Conservation (phyloP, 2,888 invertebrate species). For the Lampropteryx suffumata region DNA sequence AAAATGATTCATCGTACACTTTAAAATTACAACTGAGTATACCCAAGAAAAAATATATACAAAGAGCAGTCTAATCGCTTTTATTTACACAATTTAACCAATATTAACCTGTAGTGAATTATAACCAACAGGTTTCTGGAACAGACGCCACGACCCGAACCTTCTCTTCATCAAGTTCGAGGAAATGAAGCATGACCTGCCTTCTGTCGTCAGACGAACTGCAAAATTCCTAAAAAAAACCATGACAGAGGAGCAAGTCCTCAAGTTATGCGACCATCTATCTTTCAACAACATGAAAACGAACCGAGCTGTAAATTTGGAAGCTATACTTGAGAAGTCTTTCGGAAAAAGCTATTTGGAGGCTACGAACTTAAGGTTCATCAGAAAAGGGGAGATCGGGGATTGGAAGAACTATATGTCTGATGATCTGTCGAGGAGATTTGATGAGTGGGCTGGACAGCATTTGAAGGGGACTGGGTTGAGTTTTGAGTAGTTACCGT, state of each 20-base stretch:
- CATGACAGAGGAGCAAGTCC: slow-evolving; percentile 85
- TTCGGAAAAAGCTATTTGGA: slow-evolving; percentile 72
- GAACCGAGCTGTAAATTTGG: slow-evolving; percentile 90
- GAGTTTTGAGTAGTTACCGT: slow-evolving; percentile 80
- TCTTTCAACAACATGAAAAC: slow-evolving; percentile 92
- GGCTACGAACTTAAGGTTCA: slow-evolving; percentile 84
- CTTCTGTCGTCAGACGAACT: slow-evolving; percentile 85
- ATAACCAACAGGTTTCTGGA: slow-evolving; percentile 84
- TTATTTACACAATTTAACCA: no score
- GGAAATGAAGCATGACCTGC: slow-evolving; percentile 90
- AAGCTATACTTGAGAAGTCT: slow-evolving; percentile 83
- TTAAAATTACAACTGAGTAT: no score
- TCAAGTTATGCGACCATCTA: slow-evolving; percentile 87
- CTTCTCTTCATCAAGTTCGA: slow-evolving; percentile 91
- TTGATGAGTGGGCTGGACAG: slow-evolving; percentile 87
- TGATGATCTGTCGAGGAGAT: slow-evolving; percentile 86
- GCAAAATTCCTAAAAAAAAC: slow-evolving; percentile 87
- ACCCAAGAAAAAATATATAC: no score
- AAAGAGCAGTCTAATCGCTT: no score
- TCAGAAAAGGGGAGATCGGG: slow-evolving; percentile 90
- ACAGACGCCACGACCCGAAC: slow-evolving; percentile 86
- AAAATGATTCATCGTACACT: no score
- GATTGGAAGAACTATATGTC: slow-evolving; percentile 92
- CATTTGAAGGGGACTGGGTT: slow-evolving; percentile 85
- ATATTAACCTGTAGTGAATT: not conserved